Evolutionary conservation across 2,888 invertebrate genomes (phyloP).

Genomic region (Proisotoma minuta): DNA sequence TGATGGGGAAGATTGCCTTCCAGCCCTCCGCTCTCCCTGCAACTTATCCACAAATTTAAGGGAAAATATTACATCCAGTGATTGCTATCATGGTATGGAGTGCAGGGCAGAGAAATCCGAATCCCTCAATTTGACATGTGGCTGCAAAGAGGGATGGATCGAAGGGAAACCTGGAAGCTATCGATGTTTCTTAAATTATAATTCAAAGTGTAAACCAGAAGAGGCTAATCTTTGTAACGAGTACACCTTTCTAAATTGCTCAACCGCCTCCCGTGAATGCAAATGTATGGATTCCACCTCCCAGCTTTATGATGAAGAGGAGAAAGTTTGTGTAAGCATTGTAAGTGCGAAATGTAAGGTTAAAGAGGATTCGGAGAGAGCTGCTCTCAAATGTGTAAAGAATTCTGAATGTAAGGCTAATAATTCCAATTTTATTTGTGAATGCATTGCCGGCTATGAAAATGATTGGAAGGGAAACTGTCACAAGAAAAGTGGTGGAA

Average conservation of each 20-base stretch:
- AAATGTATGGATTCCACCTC: constrained; percentile 15
- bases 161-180: constrained; percentile 2
- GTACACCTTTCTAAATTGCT: constrained; percentile 24
- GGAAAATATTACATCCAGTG: too few relatives aligned
- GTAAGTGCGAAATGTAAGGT: constrained; percentile 12
- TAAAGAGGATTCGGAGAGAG: background rate
- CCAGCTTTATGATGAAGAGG: constrained; percentile 17
- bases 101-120: too few relatives aligned
- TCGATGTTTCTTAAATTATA: constrained; percentile 18
- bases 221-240: constrained; percentile 16
- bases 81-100: too few relatives aligned
- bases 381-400: constrained; percentile 14
- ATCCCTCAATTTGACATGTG: too few relatives aligned
- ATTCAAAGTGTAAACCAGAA: constrained; percentile 12
- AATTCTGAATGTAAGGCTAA: constrained; percentile 22
- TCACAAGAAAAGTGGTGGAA: constrained; percentile 3
- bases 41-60: background rate
- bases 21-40: constrained; percentile 18
- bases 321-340: constrained; percentile 18
- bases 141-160: background rate
- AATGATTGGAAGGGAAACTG: constrained; percentile 28
- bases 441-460: constrained; percentile 17
- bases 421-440: too few relatives aligned
- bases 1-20: constrained; percentile 15
- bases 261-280: constrained; percentile 14